Base-by-base conservation (phyloP, 1,140 invertebrate species). In the Drosophila setifemur region DNA sequence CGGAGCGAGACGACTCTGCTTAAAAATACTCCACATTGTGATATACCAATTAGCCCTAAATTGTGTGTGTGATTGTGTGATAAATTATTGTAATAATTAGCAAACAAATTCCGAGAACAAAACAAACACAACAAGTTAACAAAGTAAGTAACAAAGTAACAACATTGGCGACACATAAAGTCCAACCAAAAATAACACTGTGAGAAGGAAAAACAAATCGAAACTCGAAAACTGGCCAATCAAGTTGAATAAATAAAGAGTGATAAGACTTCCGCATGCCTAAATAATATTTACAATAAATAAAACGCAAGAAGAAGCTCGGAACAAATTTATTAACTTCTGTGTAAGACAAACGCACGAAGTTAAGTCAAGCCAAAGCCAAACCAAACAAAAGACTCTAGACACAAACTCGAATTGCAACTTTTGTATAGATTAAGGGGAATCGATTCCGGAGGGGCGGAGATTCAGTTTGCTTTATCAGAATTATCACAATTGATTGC, bases 201-300 rank as follows among this genome's bases (percentile, higher is more conserved):
- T 6, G 53, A 28, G 31, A 5, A 33, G 28, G 11, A 49, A 49
- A 33, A 67, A 37, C 16, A 16, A 44, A 47, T 16, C 50, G 48
- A 47, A 44, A 28, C 12, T 25, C 37, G 37, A 57, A 71, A 78
- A 83, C 79, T 79, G 50, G 81, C 70, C 52, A 52, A 75, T 53
- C 81, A 72, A 79, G 53, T 85, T 71, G 40, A 75, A 39, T 31
- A 52, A 63, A 66, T 49, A 67, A 72, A 48, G 31, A 67, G 47
- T 79, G 79, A 85, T 85, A 85, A 85, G 74, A 85, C 79, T 85
- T 85, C 79, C 79, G 79, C 81, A 86, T 85, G 71, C 81, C 73
- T 86, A 73, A 87, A 66, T 64, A 63, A 73, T 69, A 54, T 86
- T 86, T 87, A 87, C 49, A 78, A 78, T 57, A 68, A 85, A 71